Evolutionary conservation across 2,797 vertebrate species (phyloP), one percentile per base, ranked within the genome.

Genomic region (Pipistrellus kuhlii): DNA sequence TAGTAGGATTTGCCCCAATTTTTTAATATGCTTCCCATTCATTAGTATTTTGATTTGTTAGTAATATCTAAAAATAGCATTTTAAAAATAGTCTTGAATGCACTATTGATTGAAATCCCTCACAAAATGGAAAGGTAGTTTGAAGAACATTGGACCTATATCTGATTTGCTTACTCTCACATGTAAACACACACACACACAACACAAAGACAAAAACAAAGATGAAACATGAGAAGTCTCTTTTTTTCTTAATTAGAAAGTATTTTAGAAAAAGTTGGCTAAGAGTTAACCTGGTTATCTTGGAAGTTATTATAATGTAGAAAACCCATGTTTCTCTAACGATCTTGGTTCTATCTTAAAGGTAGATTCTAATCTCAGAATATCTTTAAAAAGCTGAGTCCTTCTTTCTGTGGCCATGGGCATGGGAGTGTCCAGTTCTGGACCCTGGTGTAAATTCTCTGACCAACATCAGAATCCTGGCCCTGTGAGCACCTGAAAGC

Each of bases 161-260:
- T 97, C 75, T 95, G 85, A 95, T 97, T 98, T 97, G 95, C 88
- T 88, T 92, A 6, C 12, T 92, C 20, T 87, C 2, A 23, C 27
- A 38, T 3, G 21, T 25, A 57, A 11, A 48, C 25, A 51, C 4
- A 32, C 6, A 30, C 6, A 30, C 8, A 35, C 44, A 46, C 13
- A 76, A 1, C 21, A 55, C 17, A 77, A 73, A 83, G 80, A 85
- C 30, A 89, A 53, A 91, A 91, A 38, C 93, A 90, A 92, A 97
- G 88, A 78, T 84, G 41, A 95, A 94, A 97, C 97, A 93, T 90
- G 85, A 82, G 14, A 17, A 25, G 4, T 57, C 48, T 97, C 83
- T 97, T 97, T 96, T 96, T 97, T 97, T 96, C 95, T 96, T 97
- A 96, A 95, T 96, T 88, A 96, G 75, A n/a, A 97, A 96, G 84